phyloP scores from a whole-genome alignment of 2,888 invertebrate genomes.

The Polymixis lichenea region DNA sequence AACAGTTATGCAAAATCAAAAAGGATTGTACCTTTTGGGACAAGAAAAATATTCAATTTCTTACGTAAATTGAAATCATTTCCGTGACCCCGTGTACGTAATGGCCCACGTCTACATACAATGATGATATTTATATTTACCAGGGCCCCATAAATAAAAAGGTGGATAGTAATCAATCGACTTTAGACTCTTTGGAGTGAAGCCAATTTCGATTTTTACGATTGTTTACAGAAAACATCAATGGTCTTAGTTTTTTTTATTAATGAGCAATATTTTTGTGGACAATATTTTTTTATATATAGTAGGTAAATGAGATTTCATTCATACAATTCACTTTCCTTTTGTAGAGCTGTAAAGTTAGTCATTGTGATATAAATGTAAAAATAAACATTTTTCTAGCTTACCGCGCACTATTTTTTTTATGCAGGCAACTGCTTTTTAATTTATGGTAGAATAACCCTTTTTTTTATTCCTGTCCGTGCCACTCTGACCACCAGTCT shows the following conservation, averaged over 20 bases:
- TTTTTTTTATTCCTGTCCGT: not conserved
- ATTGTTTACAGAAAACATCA: conserved; percentile 49
- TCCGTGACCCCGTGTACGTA: not conserved
- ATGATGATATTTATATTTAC: conserved; percentile 12
- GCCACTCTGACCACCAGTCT: too few relatives aligned
- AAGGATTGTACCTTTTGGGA: not conserved
- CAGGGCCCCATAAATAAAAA: conserved; percentile 15
- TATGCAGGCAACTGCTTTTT: not conserved
- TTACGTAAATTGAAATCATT: conserved; percentile 11
- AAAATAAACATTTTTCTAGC: not conserved
- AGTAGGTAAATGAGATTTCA: not conserved
- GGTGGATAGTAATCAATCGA: conserved; percentile 21
- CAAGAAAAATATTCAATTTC: conserved; percentile 14
- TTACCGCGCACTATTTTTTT: too few relatives aligned
- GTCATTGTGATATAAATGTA: not conserved
- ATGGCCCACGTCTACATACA: not conserved
- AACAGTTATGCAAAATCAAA: not conserved
- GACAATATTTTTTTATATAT: not conserved
- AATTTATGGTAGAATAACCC: not conserved
- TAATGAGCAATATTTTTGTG: conserved; percentile 7
- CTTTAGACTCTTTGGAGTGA: conserved; percentile 22
- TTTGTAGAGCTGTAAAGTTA: not conserved
- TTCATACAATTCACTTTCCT: not conserved
- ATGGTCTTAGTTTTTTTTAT: conserved; percentile 6
- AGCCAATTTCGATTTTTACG: conserved; percentile 40